Evolutionary conservation across 1,140 invertebrate species (phyloP).

Genomic region (Eulimnadia texana): DNA sequence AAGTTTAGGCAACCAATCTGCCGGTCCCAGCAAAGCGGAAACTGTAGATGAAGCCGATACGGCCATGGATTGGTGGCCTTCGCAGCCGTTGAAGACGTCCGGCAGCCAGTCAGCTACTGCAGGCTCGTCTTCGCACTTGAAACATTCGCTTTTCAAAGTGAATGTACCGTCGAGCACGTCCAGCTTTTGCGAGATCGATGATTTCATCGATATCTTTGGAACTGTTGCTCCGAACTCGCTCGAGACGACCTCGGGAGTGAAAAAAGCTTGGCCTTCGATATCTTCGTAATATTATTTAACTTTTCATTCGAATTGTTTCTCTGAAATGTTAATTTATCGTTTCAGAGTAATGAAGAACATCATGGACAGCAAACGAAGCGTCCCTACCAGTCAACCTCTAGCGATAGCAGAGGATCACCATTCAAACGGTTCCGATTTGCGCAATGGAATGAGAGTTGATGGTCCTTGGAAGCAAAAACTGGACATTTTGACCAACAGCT

Average conservation of each 20-base stretch:
- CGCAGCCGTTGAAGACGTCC: not conserved
- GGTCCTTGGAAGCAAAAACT: slow-evolving; percentile 8
- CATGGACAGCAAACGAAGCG: not conserved
- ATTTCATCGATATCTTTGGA: slow-evolving; percentile 4
- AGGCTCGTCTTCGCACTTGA: not conserved
- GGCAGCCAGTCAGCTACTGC: not conserved
- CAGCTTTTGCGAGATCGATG: not conserved
- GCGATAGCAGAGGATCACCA: not conserved
- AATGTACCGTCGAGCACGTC: not conserved
- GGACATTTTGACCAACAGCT: not conserved
- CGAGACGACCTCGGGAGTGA: not conserved
- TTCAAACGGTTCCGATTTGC: not conserved
- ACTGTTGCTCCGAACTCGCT: not conserved
- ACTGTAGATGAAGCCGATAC: not conserved
- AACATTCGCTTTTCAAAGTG: not conserved
- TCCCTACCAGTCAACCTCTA: not conserved
- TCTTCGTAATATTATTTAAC: not conserved
- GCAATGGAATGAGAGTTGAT: not conserved
- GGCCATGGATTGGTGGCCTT: not conserved
- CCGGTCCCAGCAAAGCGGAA: not conserved
- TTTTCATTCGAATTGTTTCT: not conserved
- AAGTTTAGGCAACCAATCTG: not conserved
- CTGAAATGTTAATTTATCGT: not conserved
- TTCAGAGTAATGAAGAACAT: slow-evolving; percentile 7
- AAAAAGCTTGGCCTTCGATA: slow-evolving; percentile 8